Evolutionary conservation across 53 echinoderm and acorn worm genomes (phyloP).

Genomic region (Mesocentrotus franciscanus): DNA sequence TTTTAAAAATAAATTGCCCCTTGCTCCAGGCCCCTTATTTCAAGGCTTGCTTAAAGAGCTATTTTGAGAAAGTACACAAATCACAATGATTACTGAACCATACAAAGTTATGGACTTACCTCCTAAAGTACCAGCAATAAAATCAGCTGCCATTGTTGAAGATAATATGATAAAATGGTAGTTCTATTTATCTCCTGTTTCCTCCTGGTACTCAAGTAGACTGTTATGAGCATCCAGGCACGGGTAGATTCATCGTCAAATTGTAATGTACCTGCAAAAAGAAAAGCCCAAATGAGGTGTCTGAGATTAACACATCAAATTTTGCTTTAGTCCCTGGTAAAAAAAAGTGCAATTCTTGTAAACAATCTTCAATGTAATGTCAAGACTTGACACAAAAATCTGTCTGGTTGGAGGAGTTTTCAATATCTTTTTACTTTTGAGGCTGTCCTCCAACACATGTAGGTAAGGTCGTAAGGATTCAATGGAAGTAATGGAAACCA

Average conservation of each 20-base stretch:
- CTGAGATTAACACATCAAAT: neutral
- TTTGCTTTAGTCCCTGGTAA: neutral
- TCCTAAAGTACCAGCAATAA: conserved; percentile 89
- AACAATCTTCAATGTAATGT: neutral
- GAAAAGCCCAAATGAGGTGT: neutral
- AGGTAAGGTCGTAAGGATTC: too few relatives aligned
- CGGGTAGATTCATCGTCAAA: neutral
- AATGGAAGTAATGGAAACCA: too few relatives aligned
- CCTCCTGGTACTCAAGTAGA: neutral
- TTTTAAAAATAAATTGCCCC: too few relatives aligned
- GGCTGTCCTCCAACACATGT: too few relatives aligned
- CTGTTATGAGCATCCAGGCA: neutral
- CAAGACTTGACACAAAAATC: too few relatives aligned
- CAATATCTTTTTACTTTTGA: too few relatives aligned
- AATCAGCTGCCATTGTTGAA: conserved; percentile 80
- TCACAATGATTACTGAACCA: too few relatives aligned
- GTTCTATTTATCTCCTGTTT: neutral
- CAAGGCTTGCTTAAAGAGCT: too few relatives aligned
- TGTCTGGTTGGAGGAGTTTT: too few relatives aligned
- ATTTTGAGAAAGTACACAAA: too few relatives aligned
- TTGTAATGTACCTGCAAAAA: neutral
- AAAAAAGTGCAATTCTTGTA: too few relatives aligned
- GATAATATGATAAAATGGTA: neutral
- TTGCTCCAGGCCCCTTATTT: too few relatives aligned
- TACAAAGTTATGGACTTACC: conserved; percentile 65